Percentiles rank a stretch among this genome's conserved stretches.
These are phyloP conservation scores for Numida meleagris DNA, from an alignment of 2,113 vertebrate genomes.

Conservation along the genomic window DNA sequence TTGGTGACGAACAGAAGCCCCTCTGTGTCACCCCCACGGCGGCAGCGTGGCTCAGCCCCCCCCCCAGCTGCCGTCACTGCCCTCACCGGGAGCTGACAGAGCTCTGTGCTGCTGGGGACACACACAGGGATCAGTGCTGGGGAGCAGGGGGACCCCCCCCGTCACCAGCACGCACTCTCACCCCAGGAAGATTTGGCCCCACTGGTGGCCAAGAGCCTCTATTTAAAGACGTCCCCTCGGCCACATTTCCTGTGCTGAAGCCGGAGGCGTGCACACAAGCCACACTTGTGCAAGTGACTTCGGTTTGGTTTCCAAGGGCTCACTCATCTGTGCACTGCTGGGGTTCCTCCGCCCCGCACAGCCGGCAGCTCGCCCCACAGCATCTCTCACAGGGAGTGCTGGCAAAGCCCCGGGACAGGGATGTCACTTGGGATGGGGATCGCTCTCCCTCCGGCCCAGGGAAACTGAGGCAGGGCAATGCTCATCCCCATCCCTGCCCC, in stretches of 20 bases:
- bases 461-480: neutral
- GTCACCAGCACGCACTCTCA: neutral
- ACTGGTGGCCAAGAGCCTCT: neutral
- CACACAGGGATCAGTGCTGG: neutral
- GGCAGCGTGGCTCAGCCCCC: neutral
- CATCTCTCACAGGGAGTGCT: neutral
- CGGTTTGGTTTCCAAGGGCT: neutral
- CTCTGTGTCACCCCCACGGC: neutral
- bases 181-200: fast-evolving
- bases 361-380: neutral
- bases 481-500: neutral
- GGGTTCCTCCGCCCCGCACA: neutral
- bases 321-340: neutral
- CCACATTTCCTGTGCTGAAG: neutral
- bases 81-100: neutral
- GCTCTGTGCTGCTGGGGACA: neutral
- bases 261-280: neutral
- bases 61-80: neutral
- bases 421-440: neutral
- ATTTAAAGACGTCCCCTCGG: neutral
- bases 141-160: too few species aligned
- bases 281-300: neutral
- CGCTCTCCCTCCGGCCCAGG: neutral
- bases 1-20: neutral
- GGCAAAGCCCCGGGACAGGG: neutral